Evolutionary conservation across 2,888 invertebrate genomes (phyloP), one percentile per base, ranked within the genome.

Genomic region (Pyrrhia umbra): DNA sequence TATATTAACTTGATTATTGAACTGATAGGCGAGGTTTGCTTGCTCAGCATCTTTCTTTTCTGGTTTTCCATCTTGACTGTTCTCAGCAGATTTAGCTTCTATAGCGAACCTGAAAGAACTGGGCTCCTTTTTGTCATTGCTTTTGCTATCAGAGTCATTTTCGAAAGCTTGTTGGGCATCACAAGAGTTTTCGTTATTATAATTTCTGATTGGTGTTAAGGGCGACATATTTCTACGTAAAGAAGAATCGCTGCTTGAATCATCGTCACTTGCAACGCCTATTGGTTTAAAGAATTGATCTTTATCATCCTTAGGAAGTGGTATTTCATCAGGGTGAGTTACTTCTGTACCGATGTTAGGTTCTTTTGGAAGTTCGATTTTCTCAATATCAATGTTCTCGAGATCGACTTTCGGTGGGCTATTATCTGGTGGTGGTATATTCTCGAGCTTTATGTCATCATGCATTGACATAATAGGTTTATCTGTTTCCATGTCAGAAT

Each of bases 161-260:
- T 95, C 94, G 56, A 94, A 95, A 1, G 89, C 94, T 80, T 94
- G 95, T 72, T 94, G 94, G 1, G 95, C 95, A 50, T 95, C 95
- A 76, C 90, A 94, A 0, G 95, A 95, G 60, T 95, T 94, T 75
- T 95, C 95, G 73, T 94, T 94, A 68, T 93, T 92, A 37, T 90
- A 95, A 80, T 93, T 94, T 54, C 94, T 88, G 39, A 95, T 93
- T 8, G 95, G 95, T 5, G 95, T 95, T 25, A 95, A 79, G 1
- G 95, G 95, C 2, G 95, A 95, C 93, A 95, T 93, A 54, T 95
- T 95, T 71, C 94, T 88, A 66, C 88, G 84, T 9, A 95, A 72
- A 16, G 93, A 93, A 0, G 94, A 93, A 77, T 92, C 92, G 1
- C 93, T 94, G 73, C 93, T 94, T 0, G 92, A 90, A 30, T 92